Conservation (phyloP, 2,888 invertebrate species). For the Aspidiotus destructor region DNA sequence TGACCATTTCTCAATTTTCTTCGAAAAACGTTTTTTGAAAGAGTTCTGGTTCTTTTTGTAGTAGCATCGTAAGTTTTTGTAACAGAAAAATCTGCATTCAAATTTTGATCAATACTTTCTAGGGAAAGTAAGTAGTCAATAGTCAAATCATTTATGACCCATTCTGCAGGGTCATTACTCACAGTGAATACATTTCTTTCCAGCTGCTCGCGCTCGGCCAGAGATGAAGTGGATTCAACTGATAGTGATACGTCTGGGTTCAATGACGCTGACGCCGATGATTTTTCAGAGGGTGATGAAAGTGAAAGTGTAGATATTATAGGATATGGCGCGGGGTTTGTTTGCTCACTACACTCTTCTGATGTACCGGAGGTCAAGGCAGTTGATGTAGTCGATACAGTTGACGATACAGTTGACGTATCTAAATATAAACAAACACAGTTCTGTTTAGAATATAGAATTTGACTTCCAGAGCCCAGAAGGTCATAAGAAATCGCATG, state of each 20-base stretch:
- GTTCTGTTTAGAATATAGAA: background rate
- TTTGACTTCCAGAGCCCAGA: no score
- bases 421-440: background rate
- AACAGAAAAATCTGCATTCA: constrained; percentile 9
- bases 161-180: constrained; percentile 28
- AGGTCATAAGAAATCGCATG: no score
- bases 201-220: no score
- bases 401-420: background rate
- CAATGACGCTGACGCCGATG: no score
- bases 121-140: constrained; percentile 10
- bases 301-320: background rate
- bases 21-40: no score
- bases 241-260: no score
- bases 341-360: background rate
- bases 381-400: background rate
- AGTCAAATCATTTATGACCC: constrained; percentile 21
- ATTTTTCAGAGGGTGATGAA: background rate
- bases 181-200: background rate
- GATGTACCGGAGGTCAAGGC: background rate
- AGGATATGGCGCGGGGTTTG: background rate
- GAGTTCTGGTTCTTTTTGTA: no score
- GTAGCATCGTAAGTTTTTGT: constrained; percentile 1
- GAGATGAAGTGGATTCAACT: no score
- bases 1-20: background rate
- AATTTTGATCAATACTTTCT: constrained; percentile 21